Conservation (phyloP, 2,797 vertebrate species). For the Chelon labrosus region DNA sequence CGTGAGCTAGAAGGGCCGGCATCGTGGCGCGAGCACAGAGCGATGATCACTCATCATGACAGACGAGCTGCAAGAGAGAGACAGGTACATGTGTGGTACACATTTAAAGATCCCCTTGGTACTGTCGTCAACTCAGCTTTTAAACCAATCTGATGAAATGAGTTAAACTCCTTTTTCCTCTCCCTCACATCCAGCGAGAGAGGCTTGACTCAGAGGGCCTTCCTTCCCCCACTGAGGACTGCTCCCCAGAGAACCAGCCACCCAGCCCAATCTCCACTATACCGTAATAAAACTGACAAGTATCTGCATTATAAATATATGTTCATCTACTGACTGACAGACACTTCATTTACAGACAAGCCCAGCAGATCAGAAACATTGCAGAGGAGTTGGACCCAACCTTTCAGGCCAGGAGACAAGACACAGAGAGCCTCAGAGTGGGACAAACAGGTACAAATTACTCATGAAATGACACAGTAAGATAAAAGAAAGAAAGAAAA, state of each 20-base stretch:
- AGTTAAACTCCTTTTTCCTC: background rate
- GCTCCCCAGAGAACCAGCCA: slow-evolving; percentile 75
- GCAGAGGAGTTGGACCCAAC: slow-evolving; percentile 87
- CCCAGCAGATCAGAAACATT: slow-evolving; percentile 78
- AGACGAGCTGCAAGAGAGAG: slow-evolving; percentile 63
- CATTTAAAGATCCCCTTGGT: background rate
- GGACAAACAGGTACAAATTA: slow-evolving; percentile 63
- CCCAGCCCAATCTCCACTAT: slow-evolving; percentile 64
- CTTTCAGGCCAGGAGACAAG: slow-evolving; percentile 78
- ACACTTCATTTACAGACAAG: slow-evolving; percentile 64
- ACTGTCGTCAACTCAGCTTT: background rate
- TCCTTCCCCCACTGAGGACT: slow-evolving; percentile 79
- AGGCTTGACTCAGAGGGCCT: slow-evolving; percentile 84
- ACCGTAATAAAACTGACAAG: slow-evolving; percentile 58
- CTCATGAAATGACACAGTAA: background rate
- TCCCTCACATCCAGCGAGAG: slow-evolving; percentile 73
- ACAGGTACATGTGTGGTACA: slow-evolving; percentile 59
- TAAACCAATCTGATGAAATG: background rate
- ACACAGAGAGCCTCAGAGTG: slow-evolving; percentile 39
- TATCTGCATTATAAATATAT: background rate
- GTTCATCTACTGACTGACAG: background rate
- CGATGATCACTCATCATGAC: slow-evolving; percentile 66
- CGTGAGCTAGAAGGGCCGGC: slow-evolving; percentile 74
- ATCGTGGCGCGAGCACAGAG: slow-evolving; percentile 69
- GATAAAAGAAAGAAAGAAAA: background rate